These are phyloP conservation scores for Spatulosminthurus flaviceps DNA, from an alignment of 2,888 invertebrate species.

Conservation along the genomic window DNA sequence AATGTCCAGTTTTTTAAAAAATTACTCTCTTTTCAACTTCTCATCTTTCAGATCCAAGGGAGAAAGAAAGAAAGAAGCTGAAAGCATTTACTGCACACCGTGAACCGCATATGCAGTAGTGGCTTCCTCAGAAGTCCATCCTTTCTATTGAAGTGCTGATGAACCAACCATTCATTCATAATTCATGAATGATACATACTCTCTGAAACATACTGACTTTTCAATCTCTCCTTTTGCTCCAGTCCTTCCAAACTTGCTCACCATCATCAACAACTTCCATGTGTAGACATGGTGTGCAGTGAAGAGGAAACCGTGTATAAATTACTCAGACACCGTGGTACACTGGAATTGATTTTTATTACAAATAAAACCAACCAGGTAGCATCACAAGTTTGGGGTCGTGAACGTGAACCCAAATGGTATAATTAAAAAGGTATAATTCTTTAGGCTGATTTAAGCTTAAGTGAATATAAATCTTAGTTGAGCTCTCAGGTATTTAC, in stretches of 20 bases:
- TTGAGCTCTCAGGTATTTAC: too few species aligned
- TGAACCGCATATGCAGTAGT: neutral
- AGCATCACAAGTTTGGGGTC: constrained; percentile 1
- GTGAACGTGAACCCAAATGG: constrained; percentile 12
- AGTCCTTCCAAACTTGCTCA: neutral
- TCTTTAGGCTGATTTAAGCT: neutral
- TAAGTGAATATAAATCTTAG: neutral
- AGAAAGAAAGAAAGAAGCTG: too few species aligned
- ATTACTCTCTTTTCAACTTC: too few species aligned
- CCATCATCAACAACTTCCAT: too few species aligned
- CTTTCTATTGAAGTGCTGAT: neutral
- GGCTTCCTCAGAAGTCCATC: constrained; percentile 28
- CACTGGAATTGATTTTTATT: constrained; percentile 38
- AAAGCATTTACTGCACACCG: too few species aligned
- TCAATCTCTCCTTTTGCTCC: constrained; percentile 2
- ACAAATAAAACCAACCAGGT: constrained; percentile 28
- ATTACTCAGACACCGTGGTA: constrained; percentile 5
- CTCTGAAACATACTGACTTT: constrained; percentile 5
- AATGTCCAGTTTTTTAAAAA: too few species aligned
- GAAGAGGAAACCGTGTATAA: constrained; percentile 5
- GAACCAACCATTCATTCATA: constrained; percentile 35
- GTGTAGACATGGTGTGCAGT: too few species aligned
- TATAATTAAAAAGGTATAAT: constrained; percentile 30
- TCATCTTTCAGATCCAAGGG: too few species aligned
- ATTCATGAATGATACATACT: constrained; percentile 39